Evolutionary conservation across 2,888 invertebrate species (phyloP).

Genomic region (Oscheius myriophilus): DNA sequence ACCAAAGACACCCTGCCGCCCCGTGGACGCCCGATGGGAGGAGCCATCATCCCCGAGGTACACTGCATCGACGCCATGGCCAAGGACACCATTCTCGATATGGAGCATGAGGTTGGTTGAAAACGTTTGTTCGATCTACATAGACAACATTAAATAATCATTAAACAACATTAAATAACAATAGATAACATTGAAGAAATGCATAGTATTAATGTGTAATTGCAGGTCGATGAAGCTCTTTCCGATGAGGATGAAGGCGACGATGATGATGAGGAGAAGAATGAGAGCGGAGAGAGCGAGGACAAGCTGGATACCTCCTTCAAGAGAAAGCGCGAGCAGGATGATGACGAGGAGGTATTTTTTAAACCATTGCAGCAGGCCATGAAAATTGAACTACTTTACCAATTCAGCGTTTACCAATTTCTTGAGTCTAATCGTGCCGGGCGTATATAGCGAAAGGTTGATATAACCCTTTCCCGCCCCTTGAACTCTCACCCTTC

Average conservation of each 20-base stretch:
- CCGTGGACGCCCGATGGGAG: constrained; percentile 33
- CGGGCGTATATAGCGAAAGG: too few species aligned
- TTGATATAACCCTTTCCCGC: too few species aligned
- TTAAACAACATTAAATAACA: neutral
- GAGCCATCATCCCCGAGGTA: constrained; percentile 40
- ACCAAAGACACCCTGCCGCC: constrained; percentile 42
- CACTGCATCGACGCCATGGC: constrained; percentile 47
- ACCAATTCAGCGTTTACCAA: too few species aligned
- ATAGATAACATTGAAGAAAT: too few species aligned
- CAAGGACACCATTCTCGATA: constrained; percentile 45
- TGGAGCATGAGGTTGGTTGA: constrained; percentile 55
- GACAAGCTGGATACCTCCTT: constrained; percentile 15
- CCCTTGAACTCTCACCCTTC: too few species aligned
- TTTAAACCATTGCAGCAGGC: too few species aligned
- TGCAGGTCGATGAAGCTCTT: constrained; percentile 56
- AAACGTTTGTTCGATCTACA: neutral
- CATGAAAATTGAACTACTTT: too few species aligned
- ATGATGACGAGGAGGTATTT: neutral
- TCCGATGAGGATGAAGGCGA: constrained; percentile 57
- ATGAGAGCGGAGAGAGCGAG: constrained; percentile 41
- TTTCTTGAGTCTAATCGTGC: too few species aligned
- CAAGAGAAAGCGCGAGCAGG: neutral
- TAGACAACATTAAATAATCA: neutral
- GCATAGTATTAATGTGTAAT: neutral
- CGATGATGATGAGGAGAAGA: constrained; percentile 29